A percentile compares a stretch with the other conserved stretches of the same genome.
These are phyloP conservation scores for Drosophila bocki DNA, from an alignment of 1,140 invertebrate genomes.

Conservation along the genomic window DNA sequence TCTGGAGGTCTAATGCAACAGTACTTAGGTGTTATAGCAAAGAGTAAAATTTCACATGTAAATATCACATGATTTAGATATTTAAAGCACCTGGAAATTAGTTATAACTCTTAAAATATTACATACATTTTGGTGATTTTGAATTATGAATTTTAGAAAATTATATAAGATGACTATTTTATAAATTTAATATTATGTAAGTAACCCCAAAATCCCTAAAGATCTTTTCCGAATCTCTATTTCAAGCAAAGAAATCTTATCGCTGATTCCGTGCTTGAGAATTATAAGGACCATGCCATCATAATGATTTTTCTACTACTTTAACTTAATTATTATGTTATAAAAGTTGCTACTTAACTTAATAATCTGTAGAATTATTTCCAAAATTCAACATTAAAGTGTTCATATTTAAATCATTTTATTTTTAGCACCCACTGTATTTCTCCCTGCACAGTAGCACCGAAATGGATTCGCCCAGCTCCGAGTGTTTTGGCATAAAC, in stretches of 20 bases:
- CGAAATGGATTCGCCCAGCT: slow-evolving; percentile 26
- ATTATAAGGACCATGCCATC: not conserved
- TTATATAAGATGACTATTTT: too few relatives aligned
- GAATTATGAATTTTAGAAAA: too few relatives aligned
- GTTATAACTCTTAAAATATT: not conserved
- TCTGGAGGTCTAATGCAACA: not conserved
- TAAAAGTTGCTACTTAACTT: too few relatives aligned
- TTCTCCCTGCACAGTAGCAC: slow-evolving; percentile 4
- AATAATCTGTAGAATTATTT: not conserved
- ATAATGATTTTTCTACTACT: too few relatives aligned
- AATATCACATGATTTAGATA: not conserved
- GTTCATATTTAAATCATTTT: not conserved
- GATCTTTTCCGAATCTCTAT: not conserved
- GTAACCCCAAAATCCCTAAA: not conserved
- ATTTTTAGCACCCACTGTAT: slow-evolving; percentile 8
- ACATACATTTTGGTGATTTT: not conserved
- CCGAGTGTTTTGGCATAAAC: slow-evolving; percentile 58
- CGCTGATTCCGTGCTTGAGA: not conserved
- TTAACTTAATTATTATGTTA: too few relatives aligned
- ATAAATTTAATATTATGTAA: too few relatives aligned
- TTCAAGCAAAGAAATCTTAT: not conserved
- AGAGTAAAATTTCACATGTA: not conserved
- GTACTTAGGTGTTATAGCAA: not conserved
- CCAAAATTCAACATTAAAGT: not conserved
- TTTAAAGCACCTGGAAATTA: not conserved